A percentile compares a stretch with the other conserved stretches of the same genome.
Conservation (phyloP, 2,888 invertebrate species). For the Noctua janthe region DNA sequence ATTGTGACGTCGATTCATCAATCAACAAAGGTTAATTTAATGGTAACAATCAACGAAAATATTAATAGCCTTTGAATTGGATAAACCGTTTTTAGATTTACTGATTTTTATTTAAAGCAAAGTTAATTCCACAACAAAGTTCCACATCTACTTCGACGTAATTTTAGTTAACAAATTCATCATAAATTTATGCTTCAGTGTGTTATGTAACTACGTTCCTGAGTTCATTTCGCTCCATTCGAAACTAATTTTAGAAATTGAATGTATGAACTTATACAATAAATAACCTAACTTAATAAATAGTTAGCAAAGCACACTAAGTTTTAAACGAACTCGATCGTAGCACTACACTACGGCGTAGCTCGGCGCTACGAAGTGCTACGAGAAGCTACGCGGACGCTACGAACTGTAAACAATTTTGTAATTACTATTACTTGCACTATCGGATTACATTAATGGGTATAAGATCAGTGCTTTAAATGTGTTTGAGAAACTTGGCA, state of each 20-base stretch:
- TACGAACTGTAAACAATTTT: slow-evolving; percentile 49
- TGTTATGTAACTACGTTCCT: slow-evolving; percentile 26
- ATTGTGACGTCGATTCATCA: slow-evolving; percentile 2
- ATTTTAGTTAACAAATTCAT: slow-evolving; percentile 32
- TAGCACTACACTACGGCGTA: slow-evolving; percentile 60
- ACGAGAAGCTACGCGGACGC: slow-evolving; percentile 40
- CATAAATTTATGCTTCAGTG: slow-evolving; percentile 22
- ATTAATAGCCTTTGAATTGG: slow-evolving; percentile 3
- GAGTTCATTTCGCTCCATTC: slow-evolving; percentile 43
- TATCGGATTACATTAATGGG: slow-evolving; percentile 7
- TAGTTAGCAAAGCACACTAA: slow-evolving; percentile 59
- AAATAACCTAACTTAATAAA: slow-evolving; percentile 66
- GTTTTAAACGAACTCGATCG: slow-evolving; percentile 57
- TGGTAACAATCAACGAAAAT: background rate
- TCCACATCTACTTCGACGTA: background rate
- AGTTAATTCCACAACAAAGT: slow-evolving; percentile 9
- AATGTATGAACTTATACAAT: slow-evolving; percentile 61
- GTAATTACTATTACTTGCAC: slow-evolving; percentile 35
- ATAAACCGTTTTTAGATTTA: slow-evolving; percentile 4
- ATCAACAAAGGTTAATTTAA: slow-evolving; percentile 23
- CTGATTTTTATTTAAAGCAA: background rate
- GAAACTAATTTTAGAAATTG: slow-evolving; percentile 62
- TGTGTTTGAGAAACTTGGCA: slow-evolving; percentile 5
- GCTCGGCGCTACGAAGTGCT: slow-evolving; percentile 49
- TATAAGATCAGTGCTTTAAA: slow-evolving; percentile 5